Evolutionary conservation across 2,888 invertebrate species (phyloP).

Genomic region (Hololepta plana): DNA sequence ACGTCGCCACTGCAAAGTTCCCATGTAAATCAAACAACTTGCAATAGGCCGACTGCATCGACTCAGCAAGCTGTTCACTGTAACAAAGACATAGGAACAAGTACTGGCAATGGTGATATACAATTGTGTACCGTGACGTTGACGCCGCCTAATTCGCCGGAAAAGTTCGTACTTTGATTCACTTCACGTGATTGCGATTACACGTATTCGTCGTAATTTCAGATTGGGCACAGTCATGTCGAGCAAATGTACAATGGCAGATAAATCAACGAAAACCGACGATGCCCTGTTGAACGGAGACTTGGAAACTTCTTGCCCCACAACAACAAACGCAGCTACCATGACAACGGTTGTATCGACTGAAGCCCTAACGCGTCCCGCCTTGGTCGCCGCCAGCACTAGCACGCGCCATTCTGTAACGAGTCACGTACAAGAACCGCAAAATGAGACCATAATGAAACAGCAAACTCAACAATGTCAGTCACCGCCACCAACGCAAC

Average conservation of each 20-base stretch:
- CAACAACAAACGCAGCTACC: slow-evolving; percentile 34
- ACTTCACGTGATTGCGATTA: neutral
- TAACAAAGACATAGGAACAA: no score
- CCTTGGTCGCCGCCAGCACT: slow-evolving; percentile 15
- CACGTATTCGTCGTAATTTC: slow-evolving; percentile 8
- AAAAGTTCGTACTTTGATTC: slow-evolving; percentile 30
- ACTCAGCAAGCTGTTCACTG: no score
- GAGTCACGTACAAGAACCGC: no score
- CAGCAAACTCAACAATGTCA: slow-evolving; percentile 1
- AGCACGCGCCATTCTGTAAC: slow-evolving; percentile 13
- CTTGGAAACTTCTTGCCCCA: slow-evolving; percentile 21
- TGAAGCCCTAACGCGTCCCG: slow-evolving; percentile 17
- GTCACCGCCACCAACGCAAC: slow-evolving; percentile 9
- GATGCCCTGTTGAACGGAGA: slow-evolving; percentile 24
- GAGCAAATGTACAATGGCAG: slow-evolving; percentile 35
- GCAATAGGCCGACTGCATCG: no score
- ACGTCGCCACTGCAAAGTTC: slow-evolving; percentile 20
- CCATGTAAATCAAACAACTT: no score
- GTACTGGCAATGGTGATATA: slow-evolving; percentile 22
- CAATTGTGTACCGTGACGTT: slow-evolving; percentile 29
- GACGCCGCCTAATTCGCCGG: slow-evolving; percentile 42
- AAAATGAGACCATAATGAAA: neutral
- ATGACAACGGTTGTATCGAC: slow-evolving; percentile 30
- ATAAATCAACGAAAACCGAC: slow-evolving; percentile 55
- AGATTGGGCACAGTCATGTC: slow-evolving; percentile 24